A percentile compares a stretch with the other conserved stretches of the same genome.
Conservation (phyloP, 2,888 invertebrate genomes). For the Parapristionchus giblindavisi region DNA sequence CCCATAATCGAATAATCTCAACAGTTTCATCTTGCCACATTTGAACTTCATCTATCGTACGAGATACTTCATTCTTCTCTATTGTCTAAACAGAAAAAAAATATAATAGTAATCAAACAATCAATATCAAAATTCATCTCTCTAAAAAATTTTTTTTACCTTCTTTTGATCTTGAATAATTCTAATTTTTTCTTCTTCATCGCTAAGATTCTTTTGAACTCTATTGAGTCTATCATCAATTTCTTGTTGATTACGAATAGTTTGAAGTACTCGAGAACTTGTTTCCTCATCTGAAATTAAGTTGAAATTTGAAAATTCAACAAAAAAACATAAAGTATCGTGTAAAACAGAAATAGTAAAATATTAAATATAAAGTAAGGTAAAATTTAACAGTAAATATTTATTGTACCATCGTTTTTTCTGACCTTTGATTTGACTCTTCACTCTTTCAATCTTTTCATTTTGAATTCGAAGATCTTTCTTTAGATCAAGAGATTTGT, state of each 20-base stretch:
- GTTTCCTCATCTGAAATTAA: background rate
- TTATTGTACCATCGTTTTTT: too few species aligned
- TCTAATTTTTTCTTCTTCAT: background rate
- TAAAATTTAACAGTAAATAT: too few species aligned
- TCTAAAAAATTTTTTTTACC: background rate
- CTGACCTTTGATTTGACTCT: too few species aligned
- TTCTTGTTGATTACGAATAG: background rate
- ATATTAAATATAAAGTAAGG: too few species aligned
- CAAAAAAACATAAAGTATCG: too few species aligned
- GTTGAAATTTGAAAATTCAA: too few species aligned
- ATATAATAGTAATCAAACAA: background rate
- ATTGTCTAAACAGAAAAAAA: background rate
- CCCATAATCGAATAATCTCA: slow-evolving; percentile 42
- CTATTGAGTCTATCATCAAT: background rate
- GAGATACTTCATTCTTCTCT: background rate
- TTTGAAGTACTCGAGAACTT: background rate
- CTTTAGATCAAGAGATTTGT: too few species aligned
- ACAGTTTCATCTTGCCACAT: slow-evolving; percentile 47
- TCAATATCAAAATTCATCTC: too few species aligned
- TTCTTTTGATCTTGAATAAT: background rate
- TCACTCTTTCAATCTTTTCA: too few species aligned
- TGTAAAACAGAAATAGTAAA: too few species aligned
- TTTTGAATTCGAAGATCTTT: too few species aligned
- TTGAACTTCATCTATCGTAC: slow-evolving; percentile 40
- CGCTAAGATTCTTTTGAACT: background rate